These are phyloP conservation scores for Mus minutoides DNA, from an alignment of 2,797 vertebrate genomes.

Conservation along the genomic window DNA sequence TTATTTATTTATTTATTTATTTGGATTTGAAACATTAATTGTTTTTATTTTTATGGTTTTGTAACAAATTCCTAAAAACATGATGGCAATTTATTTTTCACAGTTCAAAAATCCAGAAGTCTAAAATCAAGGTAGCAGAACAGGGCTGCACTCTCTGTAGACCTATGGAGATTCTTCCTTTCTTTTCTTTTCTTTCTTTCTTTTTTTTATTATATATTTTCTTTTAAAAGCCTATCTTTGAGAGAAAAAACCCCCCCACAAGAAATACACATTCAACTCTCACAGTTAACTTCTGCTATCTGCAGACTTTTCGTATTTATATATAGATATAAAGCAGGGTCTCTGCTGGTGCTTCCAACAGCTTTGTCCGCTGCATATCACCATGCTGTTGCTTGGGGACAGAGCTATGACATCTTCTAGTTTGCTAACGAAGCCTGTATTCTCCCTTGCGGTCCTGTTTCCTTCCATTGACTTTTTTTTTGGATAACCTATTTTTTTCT, in stretches of 20 bases:
- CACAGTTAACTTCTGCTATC: not conserved
- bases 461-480: not conserved
- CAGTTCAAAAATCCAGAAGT: conserved; percentile 10
- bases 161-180: not conserved
- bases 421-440: not conserved
- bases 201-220: too few species aligned
- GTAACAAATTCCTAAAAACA: conserved; percentile 19
- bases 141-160: not conserved
- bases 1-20: too few species aligned
- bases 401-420: not conserved
- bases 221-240: not conserved
- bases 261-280: not conserved
- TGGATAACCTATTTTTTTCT: not conserved
- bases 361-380: not conserved
- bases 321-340: not conserved
- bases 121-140: conserved; percentile 15
- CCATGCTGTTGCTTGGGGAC: not conserved
- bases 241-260: too few species aligned
- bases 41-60: conserved; percentile 34
- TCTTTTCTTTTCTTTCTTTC: too few species aligned
- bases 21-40: conserved; percentile 49
- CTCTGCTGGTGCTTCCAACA: not conserved
- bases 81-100: conserved; percentile 25
- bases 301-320: not conserved
- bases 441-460: not conserved